Percentiles rank a stretch among this genome's conserved stretches.
Conservation (phyloP, 2,888 invertebrate species). For the Cinara cedri region DNA sequence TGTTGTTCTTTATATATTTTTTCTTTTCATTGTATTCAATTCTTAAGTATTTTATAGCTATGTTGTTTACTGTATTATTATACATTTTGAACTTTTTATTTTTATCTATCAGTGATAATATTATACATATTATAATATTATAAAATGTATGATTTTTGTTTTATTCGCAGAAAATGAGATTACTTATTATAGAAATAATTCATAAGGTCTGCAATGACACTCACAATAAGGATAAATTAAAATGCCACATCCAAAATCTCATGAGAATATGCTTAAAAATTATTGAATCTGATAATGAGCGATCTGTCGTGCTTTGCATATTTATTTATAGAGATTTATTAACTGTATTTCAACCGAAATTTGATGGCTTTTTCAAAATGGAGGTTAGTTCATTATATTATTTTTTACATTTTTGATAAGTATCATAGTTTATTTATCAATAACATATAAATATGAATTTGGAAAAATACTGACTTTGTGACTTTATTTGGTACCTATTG, state of each 20-base stretch:
- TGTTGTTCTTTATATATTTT: no score
- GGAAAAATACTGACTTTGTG: background rate
- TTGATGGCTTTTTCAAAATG: constrained; percentile 26
- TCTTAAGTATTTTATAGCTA: no score
- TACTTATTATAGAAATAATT: constrained; percentile 43
- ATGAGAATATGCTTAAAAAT: constrained; percentile 34
- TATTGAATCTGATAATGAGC: constrained; percentile 50
- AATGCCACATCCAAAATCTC: constrained; percentile 22
- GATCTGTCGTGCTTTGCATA: constrained; percentile 20
- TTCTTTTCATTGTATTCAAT: no score
- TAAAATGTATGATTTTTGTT: no score
- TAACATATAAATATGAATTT: no score
- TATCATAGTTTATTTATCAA: background rate
- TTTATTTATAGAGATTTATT: constrained; percentile 40
- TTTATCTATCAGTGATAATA: no score
- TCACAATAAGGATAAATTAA: constrained; percentile 24
- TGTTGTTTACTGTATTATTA: no score
- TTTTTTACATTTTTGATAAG: background rate
- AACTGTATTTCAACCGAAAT: constrained; percentile 29
- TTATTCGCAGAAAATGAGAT: constrained; percentile 44
- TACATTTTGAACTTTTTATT: no score
- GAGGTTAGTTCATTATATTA: constrained; percentile 8
- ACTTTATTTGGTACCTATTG: no score
- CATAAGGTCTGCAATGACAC: constrained; percentile 4
- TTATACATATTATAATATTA: no score